Evolutionary conservation across 1,140 invertebrate species (phyloP).

Genomic region (Musca vetustissima): DNA sequence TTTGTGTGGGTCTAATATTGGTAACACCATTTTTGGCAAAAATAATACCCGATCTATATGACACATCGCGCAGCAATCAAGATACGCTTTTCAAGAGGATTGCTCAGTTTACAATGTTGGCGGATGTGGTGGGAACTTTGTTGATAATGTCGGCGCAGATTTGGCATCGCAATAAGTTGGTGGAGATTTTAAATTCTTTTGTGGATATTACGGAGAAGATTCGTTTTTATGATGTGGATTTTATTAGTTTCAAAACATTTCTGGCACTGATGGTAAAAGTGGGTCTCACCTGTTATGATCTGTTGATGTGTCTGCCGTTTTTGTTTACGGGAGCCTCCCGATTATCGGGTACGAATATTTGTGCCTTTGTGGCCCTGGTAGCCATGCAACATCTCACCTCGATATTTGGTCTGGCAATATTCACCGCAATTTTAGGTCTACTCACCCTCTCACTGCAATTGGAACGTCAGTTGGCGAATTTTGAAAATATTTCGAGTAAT

Average conservation of each 20-base stretch:
- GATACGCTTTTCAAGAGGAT: background rate
- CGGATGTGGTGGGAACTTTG: background rate
- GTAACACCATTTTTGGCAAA: background rate
- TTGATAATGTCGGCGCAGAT: background rate
- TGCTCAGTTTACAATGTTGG: background rate
- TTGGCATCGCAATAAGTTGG: background rate
- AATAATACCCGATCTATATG: background rate
- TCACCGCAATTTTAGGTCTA: background rate
- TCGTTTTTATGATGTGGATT: background rate
- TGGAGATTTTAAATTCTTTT: slow-evolving; percentile 2
- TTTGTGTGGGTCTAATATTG: background rate
- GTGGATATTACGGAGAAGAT: background rate
- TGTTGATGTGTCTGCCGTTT: slow-evolving; percentile 2
- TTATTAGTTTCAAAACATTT: background rate
- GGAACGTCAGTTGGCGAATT: background rate
- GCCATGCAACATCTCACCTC: background rate
- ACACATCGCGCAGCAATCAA: background rate
- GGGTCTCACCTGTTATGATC: background rate
- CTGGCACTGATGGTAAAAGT: background rate
- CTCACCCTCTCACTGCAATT: background rate
- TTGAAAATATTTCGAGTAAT: background rate
- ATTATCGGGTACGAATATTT: background rate
- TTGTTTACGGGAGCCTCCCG: background rate
- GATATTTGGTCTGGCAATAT: background rate
- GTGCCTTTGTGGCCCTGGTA: background rate